Conservation (phyloP, 2,797 vertebrate species). For the Xyrichtys novacula region DNA sequence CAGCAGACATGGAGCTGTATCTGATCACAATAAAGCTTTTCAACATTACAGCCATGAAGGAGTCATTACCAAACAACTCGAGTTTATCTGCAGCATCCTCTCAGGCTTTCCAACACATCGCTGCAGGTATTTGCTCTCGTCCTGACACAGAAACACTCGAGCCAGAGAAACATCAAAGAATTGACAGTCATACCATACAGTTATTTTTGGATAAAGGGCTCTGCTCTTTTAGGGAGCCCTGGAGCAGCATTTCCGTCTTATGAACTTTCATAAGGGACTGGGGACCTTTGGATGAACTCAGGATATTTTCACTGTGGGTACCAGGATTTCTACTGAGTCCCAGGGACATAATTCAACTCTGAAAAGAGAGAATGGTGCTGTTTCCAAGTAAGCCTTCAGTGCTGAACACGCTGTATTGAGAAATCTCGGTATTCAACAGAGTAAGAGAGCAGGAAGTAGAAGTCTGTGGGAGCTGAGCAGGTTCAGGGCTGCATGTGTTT, state of each 20-base stretch:
- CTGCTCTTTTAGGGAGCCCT: too few relatives aligned
- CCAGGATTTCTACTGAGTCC: neutral
- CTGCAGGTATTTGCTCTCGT: neutral
- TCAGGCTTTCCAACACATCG: neutral
- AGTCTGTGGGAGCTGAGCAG: too few relatives aligned
- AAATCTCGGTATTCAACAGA: too few relatives aligned
- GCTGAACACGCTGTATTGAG: neutral
- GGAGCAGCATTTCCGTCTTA: neutral
- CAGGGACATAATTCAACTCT: neutral
- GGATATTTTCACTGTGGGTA: neutral
- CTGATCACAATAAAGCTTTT: constrained; percentile 7
- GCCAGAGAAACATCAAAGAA: neutral
- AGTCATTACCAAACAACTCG: neutral
- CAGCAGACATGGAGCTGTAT: constrained; percentile 15
- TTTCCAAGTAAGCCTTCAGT: neutral
- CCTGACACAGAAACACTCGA: neutral
- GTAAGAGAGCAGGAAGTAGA: too few relatives aligned
- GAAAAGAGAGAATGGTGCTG: too few relatives aligned
- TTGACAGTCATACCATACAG: neutral
- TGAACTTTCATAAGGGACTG: neutral
- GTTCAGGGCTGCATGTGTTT: too few relatives aligned
- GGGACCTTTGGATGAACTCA: neutral
- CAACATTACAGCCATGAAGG: neutral
- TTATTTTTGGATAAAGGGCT: neutral
- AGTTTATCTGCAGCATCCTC: neutral